Base-by-base conservation (phyloP, 2,888 invertebrate genomes). In the Smittia aterrima region DNA sequence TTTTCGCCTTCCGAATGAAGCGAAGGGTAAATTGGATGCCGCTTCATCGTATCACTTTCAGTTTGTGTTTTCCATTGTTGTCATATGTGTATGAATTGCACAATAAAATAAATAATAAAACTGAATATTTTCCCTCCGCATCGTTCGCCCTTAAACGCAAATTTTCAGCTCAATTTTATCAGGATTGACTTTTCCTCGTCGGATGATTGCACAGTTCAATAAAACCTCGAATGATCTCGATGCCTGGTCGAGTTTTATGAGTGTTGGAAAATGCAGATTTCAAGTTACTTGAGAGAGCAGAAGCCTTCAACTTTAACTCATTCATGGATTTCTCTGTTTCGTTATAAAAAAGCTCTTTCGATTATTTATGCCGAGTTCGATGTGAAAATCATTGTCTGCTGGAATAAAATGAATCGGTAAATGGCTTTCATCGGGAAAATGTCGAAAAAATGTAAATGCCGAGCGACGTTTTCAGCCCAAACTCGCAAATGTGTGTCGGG, bases 81-180 rank as follows among this genome's bases (percentile, higher is more conserved):
- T 58, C 47, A 47, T 47, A 47, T n/a, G 16, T 47, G 47, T 47
- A 47, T 58, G 9, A 58, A 7, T n/a, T 58, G 18, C 22, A 22
- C 58, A 18, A 58, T 18, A 20, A 58, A 58, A 20, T n/a, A 58
- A 58, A 58, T 20, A 20, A 58, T 58, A 58, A 20, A 9, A 22
- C 4, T 20, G 18, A 20, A 58, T 47, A 18, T 47, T 16, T 47
- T 47, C 53, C 2, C 9, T 2, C 18, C 22, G 18, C 58, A 18
- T 4, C 7, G 9, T 22, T 58, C 20, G 58, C 9, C 18, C 9
- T 58, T 58, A 20, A 47, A 47, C 20, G 58, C 58, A n/a, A 58
- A 58, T 20, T 58, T 58, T 58, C 20, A 58, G 58, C 58, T 58
- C 58, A 22, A 22, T 58, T 47, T 58, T 58, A 58, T 22, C 20